A percentile compares a stretch with the other conserved stretches of the same genome.
Evolutionary conservation across 2,113 vertebrate species (phyloP).

Genomic region (Lepidothrix coronata): DNA sequence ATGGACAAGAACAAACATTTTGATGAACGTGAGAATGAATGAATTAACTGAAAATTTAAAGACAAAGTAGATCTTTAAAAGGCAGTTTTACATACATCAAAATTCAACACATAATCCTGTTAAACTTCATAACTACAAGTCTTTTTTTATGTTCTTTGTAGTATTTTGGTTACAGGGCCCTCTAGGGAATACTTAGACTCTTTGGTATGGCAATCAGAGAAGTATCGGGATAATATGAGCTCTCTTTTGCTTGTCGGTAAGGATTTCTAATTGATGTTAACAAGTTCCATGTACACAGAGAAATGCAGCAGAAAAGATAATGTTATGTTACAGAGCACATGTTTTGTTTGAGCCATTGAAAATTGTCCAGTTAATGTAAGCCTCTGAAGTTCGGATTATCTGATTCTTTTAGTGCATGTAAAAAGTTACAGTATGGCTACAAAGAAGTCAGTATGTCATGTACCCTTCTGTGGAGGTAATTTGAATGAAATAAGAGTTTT

Average conservation of each 20-base stretch:
- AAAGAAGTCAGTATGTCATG: not conserved
- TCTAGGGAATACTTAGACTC: conserved; percentile 18
- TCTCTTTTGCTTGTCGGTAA: conserved; percentile 69
- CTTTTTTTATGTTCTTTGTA: conserved; percentile 34
- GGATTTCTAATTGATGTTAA: not conserved
- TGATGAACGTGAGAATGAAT: not conserved
- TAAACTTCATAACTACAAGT: not conserved
- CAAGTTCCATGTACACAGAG: not conserved
- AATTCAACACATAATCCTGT: not conserved
- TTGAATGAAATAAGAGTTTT: not conserved
- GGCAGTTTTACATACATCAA: not conserved
- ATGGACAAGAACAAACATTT: not conserved
- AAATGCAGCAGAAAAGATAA: not conserved
- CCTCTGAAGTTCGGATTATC: not conserved
- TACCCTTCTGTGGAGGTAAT: not conserved
- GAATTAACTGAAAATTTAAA: not conserved
- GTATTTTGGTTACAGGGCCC: conserved; percentile 53
- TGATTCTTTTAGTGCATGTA: not conserved
- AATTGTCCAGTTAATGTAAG: not conserved
- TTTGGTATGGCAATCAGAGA: conserved; percentile 63
- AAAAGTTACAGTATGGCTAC: not conserved
- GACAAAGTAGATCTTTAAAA: not conserved
- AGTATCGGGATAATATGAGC: conserved; percentile 34
- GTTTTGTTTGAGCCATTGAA: not conserved
- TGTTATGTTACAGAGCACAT: not conserved